Evolutionary conservation across 2,113 vertebrate species (phyloP).

Genomic region (Anser brachyrhynchus): DNA sequence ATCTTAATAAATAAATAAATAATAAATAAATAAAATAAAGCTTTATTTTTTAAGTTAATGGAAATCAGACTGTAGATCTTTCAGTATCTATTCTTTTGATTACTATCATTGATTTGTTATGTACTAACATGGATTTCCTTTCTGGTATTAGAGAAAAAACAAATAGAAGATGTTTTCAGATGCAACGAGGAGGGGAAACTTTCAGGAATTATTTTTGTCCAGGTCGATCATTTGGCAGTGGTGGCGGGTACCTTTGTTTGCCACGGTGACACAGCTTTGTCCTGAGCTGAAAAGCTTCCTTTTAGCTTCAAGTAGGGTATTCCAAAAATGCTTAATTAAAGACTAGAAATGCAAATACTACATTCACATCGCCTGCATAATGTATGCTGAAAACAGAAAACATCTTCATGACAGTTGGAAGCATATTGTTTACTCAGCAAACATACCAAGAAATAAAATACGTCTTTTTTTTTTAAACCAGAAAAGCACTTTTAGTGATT

Average conservation of each 20-base stretch:
- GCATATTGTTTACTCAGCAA: neutral
- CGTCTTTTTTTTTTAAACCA: accelerated
- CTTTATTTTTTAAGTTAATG: neutral
- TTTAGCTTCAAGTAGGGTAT: neutral
- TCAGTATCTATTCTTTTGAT: neutral
- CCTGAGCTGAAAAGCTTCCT: neutral
- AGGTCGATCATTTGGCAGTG: neutral
- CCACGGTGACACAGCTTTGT: neutral
- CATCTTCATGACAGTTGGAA: neutral
- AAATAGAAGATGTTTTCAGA: neutral
- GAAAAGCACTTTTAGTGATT: neutral
- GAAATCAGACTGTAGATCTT: neutral
- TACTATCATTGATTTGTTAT: neutral
- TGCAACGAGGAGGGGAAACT: neutral
- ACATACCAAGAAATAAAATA: neutral
- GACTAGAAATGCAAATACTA: neutral
- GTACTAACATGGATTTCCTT: neutral
- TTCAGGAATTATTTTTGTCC: neutral
- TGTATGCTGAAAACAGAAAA: neutral
- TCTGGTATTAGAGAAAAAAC: neutral
- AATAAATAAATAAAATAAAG: no score
- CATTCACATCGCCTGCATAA: neutral
- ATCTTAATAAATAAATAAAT: no score
- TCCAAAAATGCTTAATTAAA: neutral
- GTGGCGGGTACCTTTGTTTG: neutral